Base-by-base conservation (phyloP, 2,113 vertebrate genomes). In the Pterocles gutturalis region DNA sequence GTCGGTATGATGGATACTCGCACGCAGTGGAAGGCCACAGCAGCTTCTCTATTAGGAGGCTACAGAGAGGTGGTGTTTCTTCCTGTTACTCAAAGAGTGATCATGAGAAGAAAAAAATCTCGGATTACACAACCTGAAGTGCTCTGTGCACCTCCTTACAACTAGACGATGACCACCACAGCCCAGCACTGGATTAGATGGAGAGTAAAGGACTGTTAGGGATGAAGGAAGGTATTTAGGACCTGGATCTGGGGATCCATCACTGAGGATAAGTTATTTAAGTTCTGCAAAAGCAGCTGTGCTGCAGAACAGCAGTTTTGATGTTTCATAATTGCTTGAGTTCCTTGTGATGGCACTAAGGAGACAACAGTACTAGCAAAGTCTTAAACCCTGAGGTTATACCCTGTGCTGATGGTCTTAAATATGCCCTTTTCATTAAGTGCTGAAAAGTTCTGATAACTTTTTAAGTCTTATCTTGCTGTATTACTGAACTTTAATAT, bases 111-210 rank as follows among this genome's bases (percentile, higher is more conserved):
- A 94, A 72, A 22, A 22, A 43, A 69, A 65, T 24, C 12, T 58
- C 75, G 34, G 34, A 55, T 57, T 46, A 72, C 57, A 64, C 18
- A 83, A 24, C 11, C 71, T 81, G 45, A 83, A 77, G 33, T 16
- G 24, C 60, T 89, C 62, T 58, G 14, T 45, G 69, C 21, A 66
- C 54, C 17, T 64, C 33, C 34, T 77, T 46, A 55, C 7, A 55
- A 22, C 7, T 10, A 3, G 2, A 19, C 29, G n/a, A 0, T 2
- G 6, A 1, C 38, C 38, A 75, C 46, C 71, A 79, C 20, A 64
- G 43, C 20, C 33, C 65, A 72, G 38, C 38, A 51, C 41, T n/a
- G 36, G 49, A 80, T 53, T 83, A 77, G 26, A 88, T 2, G 6
- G 24, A 84, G 28, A 83, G 21, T 18, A 45, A 87, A 15, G 20